Conservation (phyloP, 2,797 vertebrate genomes). For the Danio jaintianensis region DNA sequence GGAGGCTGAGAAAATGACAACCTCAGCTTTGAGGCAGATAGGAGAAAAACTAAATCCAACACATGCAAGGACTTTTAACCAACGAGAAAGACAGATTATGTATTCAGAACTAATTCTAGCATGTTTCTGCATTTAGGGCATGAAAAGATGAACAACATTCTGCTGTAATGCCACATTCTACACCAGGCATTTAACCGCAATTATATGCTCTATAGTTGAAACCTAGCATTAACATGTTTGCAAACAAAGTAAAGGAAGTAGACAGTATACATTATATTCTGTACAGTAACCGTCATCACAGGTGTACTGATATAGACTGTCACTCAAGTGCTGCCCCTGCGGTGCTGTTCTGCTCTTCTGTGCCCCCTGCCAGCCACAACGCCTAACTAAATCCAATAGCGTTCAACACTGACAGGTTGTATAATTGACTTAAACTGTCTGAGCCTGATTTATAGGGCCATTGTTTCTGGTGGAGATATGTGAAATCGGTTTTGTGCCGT, state of each 20-base stretch:
- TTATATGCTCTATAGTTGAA: neutral
- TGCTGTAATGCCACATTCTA: neutral
- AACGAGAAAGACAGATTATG: neutral
- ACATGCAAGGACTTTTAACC: neutral
- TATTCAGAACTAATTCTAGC: neutral
- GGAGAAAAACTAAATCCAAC: neutral
- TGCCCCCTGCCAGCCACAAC: neutral
- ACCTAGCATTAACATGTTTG: neutral
- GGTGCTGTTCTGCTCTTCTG: slow-evolving; percentile 22
- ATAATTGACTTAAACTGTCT: slow-evolving; percentile 35
- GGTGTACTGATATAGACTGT: slow-evolving; percentile 13
- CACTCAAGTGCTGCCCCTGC: slow-evolving; percentile 10
- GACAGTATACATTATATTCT: neutral
- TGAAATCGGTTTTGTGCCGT: slow-evolving; percentile 21
- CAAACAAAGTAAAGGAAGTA: neutral
- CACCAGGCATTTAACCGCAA: neutral
- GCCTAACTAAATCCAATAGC: neutral
- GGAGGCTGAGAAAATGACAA: neutral
- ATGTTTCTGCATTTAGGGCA: neutral
- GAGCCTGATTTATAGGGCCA: slow-evolving; percentile 18
- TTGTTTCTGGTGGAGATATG: slow-evolving; percentile 31
- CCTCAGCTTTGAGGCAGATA: neutral
- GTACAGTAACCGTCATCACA: neutral
- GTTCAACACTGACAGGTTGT: slow-evolving; percentile 17
- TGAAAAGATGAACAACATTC: neutral